A percentile compares a stretch with the other conserved stretches of the same genome.
These are phyloP conservation scores for Saccostrea glomerata DNA, from an alignment of 1,140 invertebrate species.

Conservation along the genomic window DNA sequence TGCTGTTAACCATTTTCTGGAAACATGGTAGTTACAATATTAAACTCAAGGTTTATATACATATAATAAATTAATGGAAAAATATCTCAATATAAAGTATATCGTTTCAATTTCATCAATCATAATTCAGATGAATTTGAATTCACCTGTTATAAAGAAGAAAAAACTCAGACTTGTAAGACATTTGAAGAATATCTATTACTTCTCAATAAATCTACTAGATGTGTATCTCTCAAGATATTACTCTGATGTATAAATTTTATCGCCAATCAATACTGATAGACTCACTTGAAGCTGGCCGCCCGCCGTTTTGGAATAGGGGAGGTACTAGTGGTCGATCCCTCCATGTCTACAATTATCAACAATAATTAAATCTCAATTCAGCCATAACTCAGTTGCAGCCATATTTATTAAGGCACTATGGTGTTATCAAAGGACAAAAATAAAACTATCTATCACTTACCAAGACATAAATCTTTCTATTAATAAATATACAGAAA, in stretches of 20 bases:
- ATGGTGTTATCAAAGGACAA: constrained; percentile 13
- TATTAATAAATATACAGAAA: constrained; percentile 12
- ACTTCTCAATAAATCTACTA: background rate
- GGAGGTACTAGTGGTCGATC: constrained; percentile 4
- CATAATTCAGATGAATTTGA: too few species aligned
- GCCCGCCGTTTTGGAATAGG: constrained; percentile 9
- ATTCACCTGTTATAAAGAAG: too few species aligned
- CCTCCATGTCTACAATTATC: background rate
- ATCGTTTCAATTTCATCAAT: too few species aligned
- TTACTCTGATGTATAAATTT: background rate
- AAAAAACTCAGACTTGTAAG: too few species aligned
- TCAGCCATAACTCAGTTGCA: background rate
- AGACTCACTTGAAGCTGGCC: constrained; percentile 18
- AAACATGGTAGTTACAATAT: background rate
- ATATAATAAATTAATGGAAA: too few species aligned
- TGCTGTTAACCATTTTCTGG: constrained; percentile 22
- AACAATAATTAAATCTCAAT: background rate
- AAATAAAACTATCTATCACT: constrained; percentile 10
- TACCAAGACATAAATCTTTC: background rate
- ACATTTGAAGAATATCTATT: background rate
- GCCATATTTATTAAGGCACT: background rate
- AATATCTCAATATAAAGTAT: too few species aligned
- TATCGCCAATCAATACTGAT: background rate
- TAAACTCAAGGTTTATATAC: background rate
- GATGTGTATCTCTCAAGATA: background rate